Conservation (phyloP, 2,113 vertebrate species). For the Murina feae region DNA sequence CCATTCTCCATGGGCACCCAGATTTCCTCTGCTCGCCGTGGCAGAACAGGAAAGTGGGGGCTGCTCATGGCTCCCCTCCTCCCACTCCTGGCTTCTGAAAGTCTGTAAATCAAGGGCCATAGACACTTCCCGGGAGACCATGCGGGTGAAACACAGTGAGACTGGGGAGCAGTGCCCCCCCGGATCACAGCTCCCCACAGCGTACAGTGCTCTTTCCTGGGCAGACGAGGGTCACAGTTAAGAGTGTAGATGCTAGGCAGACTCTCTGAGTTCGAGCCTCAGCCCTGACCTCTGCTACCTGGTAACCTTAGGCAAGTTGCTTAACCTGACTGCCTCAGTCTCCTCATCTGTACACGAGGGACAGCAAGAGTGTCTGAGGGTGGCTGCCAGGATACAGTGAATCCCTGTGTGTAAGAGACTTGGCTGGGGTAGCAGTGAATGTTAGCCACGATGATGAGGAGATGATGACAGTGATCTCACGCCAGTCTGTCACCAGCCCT, state of each 20-base stretch:
- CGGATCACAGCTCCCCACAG: neutral
- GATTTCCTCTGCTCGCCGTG: too few relatives aligned
- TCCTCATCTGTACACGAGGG: neutral
- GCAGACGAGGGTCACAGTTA: neutral
- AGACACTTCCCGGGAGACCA: neutral
- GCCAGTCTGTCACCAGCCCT: neutral
- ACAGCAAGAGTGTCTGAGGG: neutral
- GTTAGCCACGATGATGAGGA: accelerated
- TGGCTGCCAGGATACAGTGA: neutral
- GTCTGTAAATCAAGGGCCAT: neutral
- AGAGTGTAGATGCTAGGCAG: neutral
- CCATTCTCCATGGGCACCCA: accelerated
- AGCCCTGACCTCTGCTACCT: neutral
- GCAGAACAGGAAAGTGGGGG: neutral
- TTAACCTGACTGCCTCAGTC: neutral
- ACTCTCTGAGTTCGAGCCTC: neutral
- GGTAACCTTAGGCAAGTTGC: neutral
- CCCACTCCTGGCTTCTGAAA: neutral
- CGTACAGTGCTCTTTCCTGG: accelerated
- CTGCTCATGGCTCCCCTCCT: neutral
- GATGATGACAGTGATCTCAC: accelerated
- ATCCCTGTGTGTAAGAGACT: neutral
- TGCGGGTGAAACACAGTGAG: accelerated
- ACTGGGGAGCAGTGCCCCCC: accelerated
- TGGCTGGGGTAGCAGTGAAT: accelerated